Conservation (phyloP, 2,113 vertebrate genomes). For the Malurus elegans region DNA sequence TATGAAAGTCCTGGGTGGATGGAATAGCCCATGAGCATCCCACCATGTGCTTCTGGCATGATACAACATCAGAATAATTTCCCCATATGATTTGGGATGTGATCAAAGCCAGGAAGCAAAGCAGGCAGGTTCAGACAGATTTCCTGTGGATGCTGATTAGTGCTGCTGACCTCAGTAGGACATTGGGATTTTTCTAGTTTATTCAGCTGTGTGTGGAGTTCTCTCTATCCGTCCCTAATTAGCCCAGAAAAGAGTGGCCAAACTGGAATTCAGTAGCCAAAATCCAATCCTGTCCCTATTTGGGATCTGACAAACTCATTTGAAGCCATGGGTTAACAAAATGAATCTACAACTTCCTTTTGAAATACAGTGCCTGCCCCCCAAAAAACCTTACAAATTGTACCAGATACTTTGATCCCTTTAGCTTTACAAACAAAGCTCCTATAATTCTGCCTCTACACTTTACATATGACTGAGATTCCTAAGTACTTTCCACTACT, state of each 20-base stretch:
- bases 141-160: background rate
- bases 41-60: background rate
- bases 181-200: background rate
- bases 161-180: background rate
- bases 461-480: background rate
- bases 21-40: background rate
- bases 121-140: background rate
- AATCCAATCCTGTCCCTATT: background rate
- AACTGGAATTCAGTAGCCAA: background rate
- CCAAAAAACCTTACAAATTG: background rate
- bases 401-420: background rate
- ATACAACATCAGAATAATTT: fast-evolving
- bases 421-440: background rate
- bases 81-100: background rate
- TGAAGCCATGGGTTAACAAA: background rate
- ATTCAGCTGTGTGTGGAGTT: background rate
- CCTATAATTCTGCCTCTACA: background rate
- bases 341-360: background rate
- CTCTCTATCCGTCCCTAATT: background rate
- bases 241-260: background rate
- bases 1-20: background rate
- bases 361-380: background rate
- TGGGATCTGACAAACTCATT: background rate
- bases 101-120: background rate
- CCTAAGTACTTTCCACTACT: background rate